Conservation (phyloP, 2,888 invertebrate species). For the Dorcus parallelipipedus region DNA sequence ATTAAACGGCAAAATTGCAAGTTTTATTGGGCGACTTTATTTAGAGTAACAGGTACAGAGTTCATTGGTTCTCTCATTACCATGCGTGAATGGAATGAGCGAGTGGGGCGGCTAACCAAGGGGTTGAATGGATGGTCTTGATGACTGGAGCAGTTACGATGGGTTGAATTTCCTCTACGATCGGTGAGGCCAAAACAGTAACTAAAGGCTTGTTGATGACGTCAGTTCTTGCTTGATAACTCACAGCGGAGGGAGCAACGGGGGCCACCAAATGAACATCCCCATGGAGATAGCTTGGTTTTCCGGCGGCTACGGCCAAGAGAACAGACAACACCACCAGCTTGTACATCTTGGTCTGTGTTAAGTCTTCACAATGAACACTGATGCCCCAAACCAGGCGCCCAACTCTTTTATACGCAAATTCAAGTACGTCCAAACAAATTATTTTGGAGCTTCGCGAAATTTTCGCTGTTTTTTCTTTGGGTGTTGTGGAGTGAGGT, state of each 20-base stretch:
- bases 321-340: conserved; percentile 62
- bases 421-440: no score
- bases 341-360: conserved; percentile 50
- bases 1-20: no score
- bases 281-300: conserved; percentile 42
- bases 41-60: background rate
- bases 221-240: conserved; percentile 38
- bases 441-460: no score
- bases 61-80: conserved; percentile 16
- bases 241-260: conserved; percentile 46
- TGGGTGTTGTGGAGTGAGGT: no score
- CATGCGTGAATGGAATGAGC: background rate
- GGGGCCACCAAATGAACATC: conserved; percentile 38
- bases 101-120: conserved; percentile 41
- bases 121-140: conserved; percentile 15
- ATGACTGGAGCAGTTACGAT: conserved; percentile 35
- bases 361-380: conserved; percentile 11
- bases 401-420: no score
- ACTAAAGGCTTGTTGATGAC: conserved; percentile 18
- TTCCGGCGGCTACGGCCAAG: conserved; percentile 55
- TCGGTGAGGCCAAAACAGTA: conserved; percentile 40
- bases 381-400: conserved; percentile 7
- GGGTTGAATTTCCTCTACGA: no score
- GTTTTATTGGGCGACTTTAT: no score
- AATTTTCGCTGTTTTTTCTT: no score